Evolutionary conservation across 2,797 vertebrate species (phyloP).

Genomic region (Chloroceryle amazona): DNA sequence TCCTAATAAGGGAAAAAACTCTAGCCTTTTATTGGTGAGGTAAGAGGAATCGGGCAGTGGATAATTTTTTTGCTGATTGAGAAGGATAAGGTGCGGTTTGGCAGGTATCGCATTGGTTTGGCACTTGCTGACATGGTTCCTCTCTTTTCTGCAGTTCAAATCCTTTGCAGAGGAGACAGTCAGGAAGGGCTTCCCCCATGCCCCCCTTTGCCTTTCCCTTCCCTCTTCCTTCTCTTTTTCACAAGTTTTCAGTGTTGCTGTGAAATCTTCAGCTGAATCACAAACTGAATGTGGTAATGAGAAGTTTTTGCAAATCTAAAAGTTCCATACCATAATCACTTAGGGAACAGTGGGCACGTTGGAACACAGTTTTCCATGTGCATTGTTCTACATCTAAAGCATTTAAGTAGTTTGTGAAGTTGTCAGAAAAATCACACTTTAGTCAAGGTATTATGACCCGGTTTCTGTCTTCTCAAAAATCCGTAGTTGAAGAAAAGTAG

Average conservation of each 20-base stretch:
- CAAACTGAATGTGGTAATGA: not conserved
- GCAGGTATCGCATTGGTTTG: slow-evolving; percentile 77
- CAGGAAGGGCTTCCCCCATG: not conserved
- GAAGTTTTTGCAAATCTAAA: not conserved
- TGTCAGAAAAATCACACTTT: not conserved
- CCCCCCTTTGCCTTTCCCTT: not conserved
- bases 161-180: slow-evolving; percentile 31
- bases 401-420: not conserved
- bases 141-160: slow-evolving; percentile 70
- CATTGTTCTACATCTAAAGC: not conserved
- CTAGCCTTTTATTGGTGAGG: slow-evolving; percentile 71
- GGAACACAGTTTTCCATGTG: not conserved
- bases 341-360: accelerated
- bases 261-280: not conserved
- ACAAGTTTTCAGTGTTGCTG: not conserved
- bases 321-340: not conserved
- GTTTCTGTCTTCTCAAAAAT: not conserved
- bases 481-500: not conserved
- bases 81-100: slow-evolving; percentile 84
- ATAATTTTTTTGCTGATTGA: slow-evolving; percentile 78
- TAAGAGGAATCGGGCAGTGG: slow-evolving; percentile 69
- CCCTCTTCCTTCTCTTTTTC: not conserved
- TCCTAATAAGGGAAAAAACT: slow-evolving; percentile 83
- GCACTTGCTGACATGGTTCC: slow-evolving; percentile 71
- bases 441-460: accelerated